Percentiles rank a stretch among this genome's conserved stretches.
phyloP scores from a whole-genome alignment of 1,140 invertebrate species.

The Trypoxylus dichotomus region DNA sequence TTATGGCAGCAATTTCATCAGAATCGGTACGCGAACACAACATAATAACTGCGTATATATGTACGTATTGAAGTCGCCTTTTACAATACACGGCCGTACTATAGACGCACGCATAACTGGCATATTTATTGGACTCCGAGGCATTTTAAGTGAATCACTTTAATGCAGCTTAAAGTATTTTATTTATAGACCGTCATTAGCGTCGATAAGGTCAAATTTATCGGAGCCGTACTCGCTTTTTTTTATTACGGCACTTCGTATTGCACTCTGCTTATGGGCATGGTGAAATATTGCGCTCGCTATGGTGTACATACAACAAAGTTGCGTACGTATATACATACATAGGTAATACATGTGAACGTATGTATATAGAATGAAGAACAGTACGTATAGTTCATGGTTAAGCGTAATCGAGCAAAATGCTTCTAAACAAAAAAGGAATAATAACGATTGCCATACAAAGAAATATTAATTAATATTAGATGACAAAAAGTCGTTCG shows the following conservation, averaged over 20 bases:
- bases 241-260: conserved; percentile 4
- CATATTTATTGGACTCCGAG: conserved; percentile 13
- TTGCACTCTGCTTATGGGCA: background rate
- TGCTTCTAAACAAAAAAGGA: too few species aligned
- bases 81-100: background rate
- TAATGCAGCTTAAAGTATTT: conserved; percentile 7
- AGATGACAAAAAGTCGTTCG: too few species aligned
- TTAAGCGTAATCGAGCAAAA: too few species aligned
- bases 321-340: too few species aligned
- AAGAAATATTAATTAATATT: too few species aligned
- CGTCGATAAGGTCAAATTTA: conserved; percentile 21
- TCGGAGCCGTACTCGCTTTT: background rate
- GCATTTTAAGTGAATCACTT: conserved; percentile 23
- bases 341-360: too few species aligned
- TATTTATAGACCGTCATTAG: conserved; percentile 16
- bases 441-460: too few species aligned
- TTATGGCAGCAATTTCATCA: background rate
- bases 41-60: background rate
- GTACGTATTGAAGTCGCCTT: background rate
- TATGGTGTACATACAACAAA: background rate
- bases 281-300: background rate
- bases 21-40: background rate
- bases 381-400: too few species aligned
- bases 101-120: background rate
- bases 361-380: too few species aligned